Base-by-base conservation (phyloP, 2,113 vertebrate species). In the Saimiri boliviensis region DNA sequence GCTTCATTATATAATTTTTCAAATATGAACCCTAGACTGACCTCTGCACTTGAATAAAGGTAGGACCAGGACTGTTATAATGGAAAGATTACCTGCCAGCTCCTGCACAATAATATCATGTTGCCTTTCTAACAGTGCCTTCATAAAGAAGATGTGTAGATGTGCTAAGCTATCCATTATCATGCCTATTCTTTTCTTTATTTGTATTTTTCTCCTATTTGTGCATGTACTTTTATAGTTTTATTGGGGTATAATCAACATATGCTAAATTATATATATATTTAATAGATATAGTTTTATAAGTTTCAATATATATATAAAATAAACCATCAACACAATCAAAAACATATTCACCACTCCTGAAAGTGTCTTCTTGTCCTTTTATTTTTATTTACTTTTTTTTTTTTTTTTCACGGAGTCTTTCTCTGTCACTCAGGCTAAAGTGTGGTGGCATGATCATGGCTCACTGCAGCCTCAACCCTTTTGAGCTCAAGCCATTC, bases 201-300 rank as follows among this genome's bases (percentile, higher is more conserved):
- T 84, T 52, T 93, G 4, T 83, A 73, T 63, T 85, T 74, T 91
- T 92, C n/a, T 83, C 21, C 71, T 70, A 47, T 82, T 92, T 91
- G 9, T 60, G 8, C 76, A 52, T 89, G 8, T 84, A 37, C 56
- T 23, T 89, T 92, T 68, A 42, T 12, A 73, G 37, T 94, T 82
- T 95, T 47, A 60, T 86, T 86, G 56, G 40, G 6, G 6, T 27
- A 30, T 94, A 47, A 86, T 76, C n/a, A 85, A 68, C 19, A 93
- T 45, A 63, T 52, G 86, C 35, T 81, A 68, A 73, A 77, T 93
- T 80, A 56, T 17, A 54, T 79, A 45, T n/a, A 45, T 30, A 37
- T 79, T 47, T 42, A 93, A 79, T 84, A 81, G 70, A 27, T 49
- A 19, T 37, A 54, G 79, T 80, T 94, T 94, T 54, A 58, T 94